phyloP scores from a whole-genome alignment of 2,113 vertebrate genomes.

The Dolichallabes microphthalmus region DNA sequence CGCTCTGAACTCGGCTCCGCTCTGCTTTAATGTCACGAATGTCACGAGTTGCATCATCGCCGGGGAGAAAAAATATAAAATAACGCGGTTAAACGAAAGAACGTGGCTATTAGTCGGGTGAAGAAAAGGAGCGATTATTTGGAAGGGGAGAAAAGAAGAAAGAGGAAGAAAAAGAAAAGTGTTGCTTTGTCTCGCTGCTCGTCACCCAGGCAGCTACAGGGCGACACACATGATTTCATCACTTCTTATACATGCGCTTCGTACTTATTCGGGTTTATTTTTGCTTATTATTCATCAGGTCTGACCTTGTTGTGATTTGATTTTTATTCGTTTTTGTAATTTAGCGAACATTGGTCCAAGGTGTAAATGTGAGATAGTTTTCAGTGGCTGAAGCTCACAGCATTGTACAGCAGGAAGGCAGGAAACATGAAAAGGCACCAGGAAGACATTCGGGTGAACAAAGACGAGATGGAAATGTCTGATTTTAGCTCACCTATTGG shows the following conservation, averaged over 20 bases:
- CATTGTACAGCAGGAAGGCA: no score
- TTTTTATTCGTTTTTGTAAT: background rate
- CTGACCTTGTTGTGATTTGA: background rate
- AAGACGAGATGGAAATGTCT: background rate
- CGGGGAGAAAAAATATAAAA: background rate
- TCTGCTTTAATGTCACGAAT: conserved; percentile 2
- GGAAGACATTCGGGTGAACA: no score
- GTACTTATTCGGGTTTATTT: background rate
- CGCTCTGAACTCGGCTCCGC: background rate
- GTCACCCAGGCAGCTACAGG: background rate
- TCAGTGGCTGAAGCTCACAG: no score
- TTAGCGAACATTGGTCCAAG: background rate
- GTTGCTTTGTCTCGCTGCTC: background rate
- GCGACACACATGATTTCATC: background rate
- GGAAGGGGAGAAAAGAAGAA: background rate
- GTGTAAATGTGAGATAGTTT: no score
- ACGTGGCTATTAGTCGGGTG: background rate
- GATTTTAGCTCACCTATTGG: background rate
- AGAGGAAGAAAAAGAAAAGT: background rate
- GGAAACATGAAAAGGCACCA: no score
- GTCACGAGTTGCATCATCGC: background rate
- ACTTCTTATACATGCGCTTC: background rate
- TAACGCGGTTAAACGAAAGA: background rate
- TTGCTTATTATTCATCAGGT: background rate
- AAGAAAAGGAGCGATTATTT: background rate